Evolutionary conservation across 2,797 vertebrate genomes (phyloP).

Genomic region (Meda fulgida): DNA sequence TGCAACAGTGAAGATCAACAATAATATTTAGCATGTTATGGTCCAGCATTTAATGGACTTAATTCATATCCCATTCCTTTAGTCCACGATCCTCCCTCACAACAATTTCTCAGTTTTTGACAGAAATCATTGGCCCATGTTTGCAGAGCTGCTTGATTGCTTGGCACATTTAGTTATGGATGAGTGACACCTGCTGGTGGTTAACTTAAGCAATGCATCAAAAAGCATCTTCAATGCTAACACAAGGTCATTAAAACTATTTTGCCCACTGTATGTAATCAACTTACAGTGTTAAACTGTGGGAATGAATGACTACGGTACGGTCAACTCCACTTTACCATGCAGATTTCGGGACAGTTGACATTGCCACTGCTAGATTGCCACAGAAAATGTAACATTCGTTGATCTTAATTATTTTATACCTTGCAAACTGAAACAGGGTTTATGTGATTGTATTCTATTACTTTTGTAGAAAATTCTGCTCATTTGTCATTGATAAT

Average conservation of each 20-base stretch:
- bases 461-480: background rate
- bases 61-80: slow-evolving; percentile 30
- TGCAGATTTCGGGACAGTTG: background rate
- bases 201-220: slow-evolving; percentile 57
- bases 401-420: background rate
- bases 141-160: slow-evolving; percentile 53
- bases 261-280: background rate
- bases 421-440: background rate
- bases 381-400: background rate
- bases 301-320: background rate
- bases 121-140: slow-evolving; percentile 36
- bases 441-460: background rate
- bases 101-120: slow-evolving; percentile 36
- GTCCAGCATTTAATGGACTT: slow-evolving; percentile 20
- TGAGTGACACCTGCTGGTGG: slow-evolving; percentile 83
- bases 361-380: background rate
- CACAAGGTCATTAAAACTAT: background rate
- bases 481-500: background rate
- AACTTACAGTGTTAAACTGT: background rate
- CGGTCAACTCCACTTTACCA: background rate
- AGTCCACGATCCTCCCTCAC: slow-evolving; percentile 12
- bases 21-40: slow-evolving; percentile 21
- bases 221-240: slow-evolving; percentile 34
- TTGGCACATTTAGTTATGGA: slow-evolving; percentile 75
- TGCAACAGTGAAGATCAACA: slow-evolving; percentile 19